Conservation (phyloP, 53 echinoderm and acorn worm species). For the Luidia sarsii region DNA sequence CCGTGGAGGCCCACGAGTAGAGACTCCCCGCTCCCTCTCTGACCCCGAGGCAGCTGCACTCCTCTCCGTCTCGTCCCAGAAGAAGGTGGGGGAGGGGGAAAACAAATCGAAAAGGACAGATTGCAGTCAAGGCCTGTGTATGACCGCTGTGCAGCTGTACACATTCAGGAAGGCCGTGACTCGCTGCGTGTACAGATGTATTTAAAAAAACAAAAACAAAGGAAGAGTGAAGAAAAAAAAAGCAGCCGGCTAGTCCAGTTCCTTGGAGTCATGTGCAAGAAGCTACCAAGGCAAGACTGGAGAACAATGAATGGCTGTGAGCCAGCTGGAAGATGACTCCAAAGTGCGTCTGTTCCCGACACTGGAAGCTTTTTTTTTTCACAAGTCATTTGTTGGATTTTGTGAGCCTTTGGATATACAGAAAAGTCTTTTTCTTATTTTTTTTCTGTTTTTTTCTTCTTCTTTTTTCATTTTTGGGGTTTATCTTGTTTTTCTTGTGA, state of each 20-base stretch:
- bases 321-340: neutral
- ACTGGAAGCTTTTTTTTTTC: neutral
- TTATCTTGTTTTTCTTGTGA: no score
- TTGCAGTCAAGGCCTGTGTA: conserved; percentile 3
- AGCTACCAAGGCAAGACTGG: neutral
- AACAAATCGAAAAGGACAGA: no score
- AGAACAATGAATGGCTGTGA: neutral
- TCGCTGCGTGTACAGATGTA: conserved; percentile 25
- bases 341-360: neutral
- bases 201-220: neutral
- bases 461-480: no score
- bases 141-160: conserved; percentile 43
- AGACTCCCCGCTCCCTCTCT: neutral
- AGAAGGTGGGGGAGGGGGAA: neutral
- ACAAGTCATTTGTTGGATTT: neutral
- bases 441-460: no score
- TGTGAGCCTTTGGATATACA: no score
- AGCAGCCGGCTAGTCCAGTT: neutral
- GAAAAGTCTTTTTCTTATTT: no score
- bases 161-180: conserved; percentile 3
- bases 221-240: neutral
- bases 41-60: neutral
- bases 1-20: conserved; percentile 61
- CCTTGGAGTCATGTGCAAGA: neutral
- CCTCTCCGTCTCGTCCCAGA: neutral